Evolutionary conservation across 1,140 invertebrate species (phyloP).

Genomic region (Luehdorfia chinensis): DNA sequence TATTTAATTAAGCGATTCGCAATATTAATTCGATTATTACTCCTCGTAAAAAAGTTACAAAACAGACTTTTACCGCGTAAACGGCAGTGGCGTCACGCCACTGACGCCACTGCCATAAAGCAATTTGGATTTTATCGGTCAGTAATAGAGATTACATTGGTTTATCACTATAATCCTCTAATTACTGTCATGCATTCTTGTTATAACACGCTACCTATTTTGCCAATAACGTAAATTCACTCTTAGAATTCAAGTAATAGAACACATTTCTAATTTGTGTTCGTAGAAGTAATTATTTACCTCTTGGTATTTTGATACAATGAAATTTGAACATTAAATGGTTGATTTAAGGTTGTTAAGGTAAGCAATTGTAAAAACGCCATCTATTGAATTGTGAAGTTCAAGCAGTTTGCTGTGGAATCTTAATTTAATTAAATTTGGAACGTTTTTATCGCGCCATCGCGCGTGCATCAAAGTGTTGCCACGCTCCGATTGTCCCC

Average conservation of each 20-base stretch:
- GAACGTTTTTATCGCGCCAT: conserved; percentile 50
- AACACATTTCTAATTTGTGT: conserved; percentile 20
- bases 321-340: neutral
- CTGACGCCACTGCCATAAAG: conserved; percentile 43
- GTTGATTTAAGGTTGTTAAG: neutral
- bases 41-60: conserved; percentile 64
- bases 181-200: conserved; percentile 53
- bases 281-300: neutral
- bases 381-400: conserved; percentile 49
- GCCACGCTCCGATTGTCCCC: conserved; percentile 50
- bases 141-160: conserved; percentile 71
- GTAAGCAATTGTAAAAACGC: conserved; percentile 5
- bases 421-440: conserved; percentile 74
- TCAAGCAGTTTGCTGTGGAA: conserved; percentile 44
- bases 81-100: conserved; percentile 55
- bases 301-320: neutral
- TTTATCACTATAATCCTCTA: conserved; percentile 60
- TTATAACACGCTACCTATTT: conserved; percentile 46
- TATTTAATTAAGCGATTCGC: conserved; percentile 72
- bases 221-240: conserved; percentile 25
- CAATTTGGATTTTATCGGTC: conserved; percentile 67
- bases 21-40: conserved; percentile 71
- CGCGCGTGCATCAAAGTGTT: conserved; percentile 52
- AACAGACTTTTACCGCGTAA: conserved; percentile 54
- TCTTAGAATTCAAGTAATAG: conserved; percentile 27